These are phyloP conservation scores for Trichopria drosophilae DNA, from an alignment of 2,888 invertebrate species.

Conservation along the genomic window DNA sequence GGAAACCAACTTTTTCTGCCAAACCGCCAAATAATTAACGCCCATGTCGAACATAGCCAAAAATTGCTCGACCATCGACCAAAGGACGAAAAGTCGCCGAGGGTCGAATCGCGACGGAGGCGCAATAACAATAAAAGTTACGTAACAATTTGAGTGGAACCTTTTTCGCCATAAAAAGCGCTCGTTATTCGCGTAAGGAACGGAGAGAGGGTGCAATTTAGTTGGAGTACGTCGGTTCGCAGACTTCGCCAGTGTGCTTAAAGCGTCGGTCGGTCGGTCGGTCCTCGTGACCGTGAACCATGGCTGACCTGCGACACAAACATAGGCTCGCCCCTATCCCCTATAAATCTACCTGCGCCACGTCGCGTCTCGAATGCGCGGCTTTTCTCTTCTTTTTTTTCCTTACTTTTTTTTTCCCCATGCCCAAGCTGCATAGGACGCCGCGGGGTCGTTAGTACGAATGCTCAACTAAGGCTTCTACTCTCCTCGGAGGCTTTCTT, in stretches of 20 bases:
- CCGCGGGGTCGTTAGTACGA: too few species aligned
- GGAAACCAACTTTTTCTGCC: too few species aligned
- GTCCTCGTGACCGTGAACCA: constrained; percentile 54
- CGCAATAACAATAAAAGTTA: too few species aligned
- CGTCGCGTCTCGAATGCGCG: constrained; percentile 48
- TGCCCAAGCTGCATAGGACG: constrained; percentile 17
- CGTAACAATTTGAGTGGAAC: too few species aligned
- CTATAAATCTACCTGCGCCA: constrained; percentile 53
- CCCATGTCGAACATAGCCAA: too few species aligned
- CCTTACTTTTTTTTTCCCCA: constrained; percentile 29
- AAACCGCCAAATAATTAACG: too few species aligned
- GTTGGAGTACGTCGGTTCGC: constrained; percentile 42
- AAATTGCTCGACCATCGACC: too few species aligned
- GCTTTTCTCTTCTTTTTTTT: constrained; percentile 32
- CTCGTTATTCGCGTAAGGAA: constrained; percentile 29
- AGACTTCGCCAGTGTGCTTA: constrained; percentile 41
- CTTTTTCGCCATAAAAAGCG: constrained; percentile 34
- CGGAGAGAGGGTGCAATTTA: constrained; percentile 43
- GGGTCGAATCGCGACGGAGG: too few species aligned
- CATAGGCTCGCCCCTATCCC: constrained; percentile 44
- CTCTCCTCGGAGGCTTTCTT: too few species aligned
- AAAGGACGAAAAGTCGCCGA: too few species aligned
- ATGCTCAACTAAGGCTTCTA: too few species aligned
- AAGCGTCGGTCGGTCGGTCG: constrained; percentile 43
- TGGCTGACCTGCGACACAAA: constrained; percentile 55